Base-by-base conservation (phyloP, 2,888 invertebrate genomes). In the Phorcus lineatus region DNA sequence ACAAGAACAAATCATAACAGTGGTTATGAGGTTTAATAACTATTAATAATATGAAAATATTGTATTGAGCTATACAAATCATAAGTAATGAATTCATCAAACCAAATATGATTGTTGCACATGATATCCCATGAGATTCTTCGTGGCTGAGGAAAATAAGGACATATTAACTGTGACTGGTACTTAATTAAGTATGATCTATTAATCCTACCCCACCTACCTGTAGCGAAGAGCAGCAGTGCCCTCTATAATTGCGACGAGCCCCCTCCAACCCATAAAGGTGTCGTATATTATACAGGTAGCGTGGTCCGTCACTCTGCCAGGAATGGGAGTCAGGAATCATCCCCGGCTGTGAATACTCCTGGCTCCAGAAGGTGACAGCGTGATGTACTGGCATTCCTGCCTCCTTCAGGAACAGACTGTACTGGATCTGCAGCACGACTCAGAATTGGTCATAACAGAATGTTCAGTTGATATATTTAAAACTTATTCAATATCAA, bases 251-350 rank as follows among this genome's bases (percentile, higher is more conserved):
- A 87, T 94, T 94, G 87, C 94, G 95, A 85, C 95, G 94, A n/a
- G 94, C 93, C 4, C 96, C 96, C 92, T 96, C 96, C 75, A 96
- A 92, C 0, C 96, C 96, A 93, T 96, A 96, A 92, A 96, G 93
- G 89, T 96, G 96, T 82, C 95, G 93, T 77, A 96, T 95, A 80
- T 95, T 95, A 92, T 96, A 96, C 4, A 94, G 90, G 91, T 95
- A 95, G 87, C 95, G 95, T 36, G 94, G 94, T 84, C 95, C 94
- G 92, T 95, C 95, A 74, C 94, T 94, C 77, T 94, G 94, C 96
- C 96, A 96, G 85, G 93, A 94, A 86, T 96, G 96, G 70, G 91
- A 80, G 54, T 76, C 94, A 24, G 54, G 40, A 77, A 89, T 91
- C 55, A 94, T 82, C 80, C 82, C 91, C 9, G 93, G 92, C 87